Evolutionary conservation across 2,797 vertebrate species (phyloP), one percentile per base, ranked within the genome.

Genomic region (Enteromius anoplus): DNA sequence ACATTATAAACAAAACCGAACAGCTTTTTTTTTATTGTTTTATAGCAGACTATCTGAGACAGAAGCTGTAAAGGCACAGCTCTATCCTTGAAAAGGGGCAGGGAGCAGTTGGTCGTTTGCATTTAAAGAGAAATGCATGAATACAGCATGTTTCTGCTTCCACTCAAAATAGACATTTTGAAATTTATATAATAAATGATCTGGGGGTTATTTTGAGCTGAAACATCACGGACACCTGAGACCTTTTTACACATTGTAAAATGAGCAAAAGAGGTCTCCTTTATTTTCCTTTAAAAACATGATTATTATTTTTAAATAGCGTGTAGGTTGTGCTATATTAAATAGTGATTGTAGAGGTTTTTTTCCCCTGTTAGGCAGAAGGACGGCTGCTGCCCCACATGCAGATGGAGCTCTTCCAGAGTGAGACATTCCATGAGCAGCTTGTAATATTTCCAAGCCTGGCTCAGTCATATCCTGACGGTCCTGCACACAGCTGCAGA

Each of bases 391-490:
- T 78, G 71, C 75, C 80, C 47, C 51, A 45, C 69, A 42, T 49
- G 49, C 69, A 40, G 75, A 82, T 83, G 70, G 76, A 83, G 68
- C 15, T 12, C 29, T 42, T 85, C 62, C 80, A 75, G 23, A 21
- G n/a, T 70, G 53, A 83, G 15, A 64, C 78, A 66, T 79, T 80
- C 77, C 81, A 83, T 34, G 77, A 78, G 77, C 64, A 53, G 45
- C 51, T 49, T 83, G 75, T 79, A 37, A 82, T 83, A 70, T 73
- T 84, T 86, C 66, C 73, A 86, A n/a, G 72, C 65, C n/a, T 66
- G 71, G 64, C 37, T 80, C 72, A 55, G 79, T 84, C 78, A 58
- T 71, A 60, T 72, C 78, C 81, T 80, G 76, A 76, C 19, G 26
- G 69, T 71, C 64, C 40, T 76, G 71, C 77, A 65, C 78, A 65